These are phyloP conservation scores for Nephotettix cincticeps DNA, from an alignment of 1,140 invertebrate species.

Conservation along the genomic window DNA sequence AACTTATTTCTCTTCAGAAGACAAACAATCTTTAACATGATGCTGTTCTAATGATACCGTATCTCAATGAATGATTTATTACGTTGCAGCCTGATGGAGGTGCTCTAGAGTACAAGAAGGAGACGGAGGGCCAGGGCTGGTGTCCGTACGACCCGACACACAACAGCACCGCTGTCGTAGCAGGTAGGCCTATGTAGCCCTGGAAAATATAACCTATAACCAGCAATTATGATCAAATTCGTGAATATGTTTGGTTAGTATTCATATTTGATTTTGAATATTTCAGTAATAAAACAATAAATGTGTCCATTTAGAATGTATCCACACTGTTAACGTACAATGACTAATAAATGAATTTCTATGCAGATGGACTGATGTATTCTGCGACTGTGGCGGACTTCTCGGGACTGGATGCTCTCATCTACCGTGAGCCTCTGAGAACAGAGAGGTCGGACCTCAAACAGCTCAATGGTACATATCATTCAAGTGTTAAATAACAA, in stretches of 20 bases:
- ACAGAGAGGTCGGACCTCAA: conserved; percentile 82
- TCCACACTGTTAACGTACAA: too few species aligned
- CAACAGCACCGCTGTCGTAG: conserved; percentile 87
- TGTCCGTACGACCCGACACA: conserved; percentile 93
- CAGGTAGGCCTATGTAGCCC: conserved; percentile 45
- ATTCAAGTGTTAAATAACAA: too few species aligned
- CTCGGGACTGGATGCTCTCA: conserved; percentile 87
- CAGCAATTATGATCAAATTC: too few species aligned
- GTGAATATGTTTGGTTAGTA: too few species aligned
- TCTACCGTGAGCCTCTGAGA: conserved; percentile 82
- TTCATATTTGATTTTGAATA: too few species aligned
- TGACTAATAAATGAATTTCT: conserved; percentile 12
- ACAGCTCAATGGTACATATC: conserved; percentile 69
- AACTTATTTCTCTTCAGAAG: too few species aligned
- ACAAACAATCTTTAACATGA: too few species aligned
- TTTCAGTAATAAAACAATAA: too few species aligned
- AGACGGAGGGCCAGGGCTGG: conserved; percentile 78
- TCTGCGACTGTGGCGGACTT: conserved; percentile 95
- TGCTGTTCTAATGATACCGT: too few species aligned
- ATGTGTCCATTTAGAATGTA: too few species aligned
- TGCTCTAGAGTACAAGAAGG: conserved; percentile 49
- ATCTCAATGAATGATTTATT: too few species aligned
- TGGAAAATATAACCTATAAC: too few species aligned
- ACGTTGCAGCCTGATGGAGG: conserved; percentile 23
- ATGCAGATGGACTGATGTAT: conserved; percentile 82